A percentile compares a stretch with the other conserved stretches of the same genome.
Conservation (phyloP, 2,888 invertebrate species). For the Ichneumoninae sp. region DNA sequence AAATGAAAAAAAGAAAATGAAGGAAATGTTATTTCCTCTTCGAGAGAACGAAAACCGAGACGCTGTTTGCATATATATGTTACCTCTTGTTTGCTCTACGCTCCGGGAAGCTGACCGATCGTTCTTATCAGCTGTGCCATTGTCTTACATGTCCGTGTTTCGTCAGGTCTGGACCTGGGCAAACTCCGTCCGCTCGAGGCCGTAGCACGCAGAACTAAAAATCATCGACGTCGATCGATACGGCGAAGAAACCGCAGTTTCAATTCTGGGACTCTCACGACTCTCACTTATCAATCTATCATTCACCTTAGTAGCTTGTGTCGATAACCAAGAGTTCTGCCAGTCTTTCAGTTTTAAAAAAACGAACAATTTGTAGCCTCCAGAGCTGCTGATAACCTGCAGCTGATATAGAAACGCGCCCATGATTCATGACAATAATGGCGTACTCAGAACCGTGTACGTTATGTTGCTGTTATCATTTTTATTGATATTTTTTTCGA, state of each 20-base stretch:
- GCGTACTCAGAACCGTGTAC: neutral
- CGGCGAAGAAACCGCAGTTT: neutral
- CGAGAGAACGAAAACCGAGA: constrained; percentile 48
- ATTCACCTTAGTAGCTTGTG: neutral
- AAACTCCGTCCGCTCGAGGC: neutral
- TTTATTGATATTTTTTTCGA: neutral
- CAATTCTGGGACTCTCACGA: neutral
- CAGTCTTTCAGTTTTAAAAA: neutral
- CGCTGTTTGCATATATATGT: constrained; percentile 1
- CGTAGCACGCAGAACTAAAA: neutral
- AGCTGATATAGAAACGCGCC: neutral
- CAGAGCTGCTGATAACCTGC: neutral
- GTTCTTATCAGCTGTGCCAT: neutral
- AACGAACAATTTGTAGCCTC: too few relatives aligned
- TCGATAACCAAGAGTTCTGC: neutral
- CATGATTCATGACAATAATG: neutral
- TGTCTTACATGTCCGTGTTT: neutral
- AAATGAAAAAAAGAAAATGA: neutral
- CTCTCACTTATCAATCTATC: neutral
- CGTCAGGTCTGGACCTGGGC: too few relatives aligned
- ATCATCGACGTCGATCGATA: too few relatives aligned
- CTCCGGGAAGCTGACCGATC: neutral
- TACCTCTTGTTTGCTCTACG: neutral
- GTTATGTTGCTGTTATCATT: neutral
- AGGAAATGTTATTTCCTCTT: constrained; percentile 37